A percentile compares a stretch with the other conserved stretches of the same genome.
Conservation (phyloP, 2,113 vertebrate genomes). For the Trichechus manatus region DNA sequence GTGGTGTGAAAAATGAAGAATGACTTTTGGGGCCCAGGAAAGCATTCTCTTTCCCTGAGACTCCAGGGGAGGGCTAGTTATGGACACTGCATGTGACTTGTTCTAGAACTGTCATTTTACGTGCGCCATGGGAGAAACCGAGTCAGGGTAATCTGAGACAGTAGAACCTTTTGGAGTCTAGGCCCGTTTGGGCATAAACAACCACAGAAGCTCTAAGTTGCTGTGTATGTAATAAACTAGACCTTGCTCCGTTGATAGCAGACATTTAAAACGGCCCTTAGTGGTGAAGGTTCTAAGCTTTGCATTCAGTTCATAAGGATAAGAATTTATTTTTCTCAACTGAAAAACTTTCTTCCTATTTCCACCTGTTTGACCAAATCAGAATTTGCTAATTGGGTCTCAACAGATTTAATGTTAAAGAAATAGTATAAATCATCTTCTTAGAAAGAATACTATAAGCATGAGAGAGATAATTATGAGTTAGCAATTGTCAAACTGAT, state of each 20-base stretch:
- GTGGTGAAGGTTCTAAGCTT: rapidly evolving
- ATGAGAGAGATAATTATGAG: neutral
- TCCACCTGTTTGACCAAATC: neutral
- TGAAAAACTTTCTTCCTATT: neutral
- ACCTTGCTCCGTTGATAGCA: neutral
- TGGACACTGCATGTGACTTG: neutral
- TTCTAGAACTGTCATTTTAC: neutral
- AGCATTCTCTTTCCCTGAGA: neutral
- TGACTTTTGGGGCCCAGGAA: neutral
- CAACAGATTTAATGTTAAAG: neutral
- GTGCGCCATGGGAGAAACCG: neutral
- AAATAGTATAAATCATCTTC: neutral
- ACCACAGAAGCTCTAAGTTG: neutral
- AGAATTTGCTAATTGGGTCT: neutral
- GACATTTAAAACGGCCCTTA: rapidly evolving
- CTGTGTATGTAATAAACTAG: too few relatives aligned
- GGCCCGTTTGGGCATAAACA: neutral
- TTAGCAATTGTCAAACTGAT: neutral
- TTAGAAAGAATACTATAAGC: neutral
- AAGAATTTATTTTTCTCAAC: neutral
- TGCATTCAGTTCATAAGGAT: neutral
- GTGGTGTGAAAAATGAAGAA: neutral
- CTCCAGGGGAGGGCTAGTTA: neutral
- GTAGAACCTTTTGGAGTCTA: neutral
- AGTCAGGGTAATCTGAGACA: neutral